Evolutionary conservation across 2,113 vertebrate genomes (phyloP).

Genomic region (Lagopus leucura): DNA sequence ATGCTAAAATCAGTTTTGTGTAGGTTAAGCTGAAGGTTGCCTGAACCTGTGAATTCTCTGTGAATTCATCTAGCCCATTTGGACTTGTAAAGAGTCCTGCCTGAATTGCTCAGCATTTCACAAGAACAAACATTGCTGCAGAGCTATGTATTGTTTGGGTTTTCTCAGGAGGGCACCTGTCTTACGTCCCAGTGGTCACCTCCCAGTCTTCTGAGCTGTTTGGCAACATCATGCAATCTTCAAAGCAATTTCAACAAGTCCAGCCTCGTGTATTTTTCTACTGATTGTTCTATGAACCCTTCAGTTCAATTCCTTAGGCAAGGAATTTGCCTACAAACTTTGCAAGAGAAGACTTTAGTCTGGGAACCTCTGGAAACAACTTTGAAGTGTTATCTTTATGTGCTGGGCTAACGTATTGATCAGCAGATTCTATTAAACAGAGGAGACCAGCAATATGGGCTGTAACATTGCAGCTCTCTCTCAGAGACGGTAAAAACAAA

Average conservation of each 20-base stretch:
- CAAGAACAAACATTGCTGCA: background rate
- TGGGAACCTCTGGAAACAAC: no score
- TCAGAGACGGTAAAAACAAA: background rate
- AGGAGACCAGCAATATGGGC: background rate
- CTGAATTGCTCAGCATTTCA: background rate
- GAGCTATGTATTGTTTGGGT: background rate
- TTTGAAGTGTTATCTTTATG: background rate
- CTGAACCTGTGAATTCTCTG: background rate
- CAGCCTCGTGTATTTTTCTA: no score
- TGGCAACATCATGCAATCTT: background rate
- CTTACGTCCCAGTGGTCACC: background rate
- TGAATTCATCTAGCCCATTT: rapidly evolving
- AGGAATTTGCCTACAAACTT: no score
- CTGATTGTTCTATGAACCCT: no score
- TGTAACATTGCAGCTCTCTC: no score
- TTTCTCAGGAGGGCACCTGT: background rate
- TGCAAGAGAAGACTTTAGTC: no score
- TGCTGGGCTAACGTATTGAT: background rate
- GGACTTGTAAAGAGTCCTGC: background rate
- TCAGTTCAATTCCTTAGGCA: no score
- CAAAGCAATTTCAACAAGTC: background rate
- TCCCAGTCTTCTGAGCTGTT: background rate
- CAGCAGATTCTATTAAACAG: background rate
- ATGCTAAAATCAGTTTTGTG: background rate
- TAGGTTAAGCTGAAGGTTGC: background rate